Conservation (phyloP, 2,113 vertebrate species). For the Abramis brama region DNA sequence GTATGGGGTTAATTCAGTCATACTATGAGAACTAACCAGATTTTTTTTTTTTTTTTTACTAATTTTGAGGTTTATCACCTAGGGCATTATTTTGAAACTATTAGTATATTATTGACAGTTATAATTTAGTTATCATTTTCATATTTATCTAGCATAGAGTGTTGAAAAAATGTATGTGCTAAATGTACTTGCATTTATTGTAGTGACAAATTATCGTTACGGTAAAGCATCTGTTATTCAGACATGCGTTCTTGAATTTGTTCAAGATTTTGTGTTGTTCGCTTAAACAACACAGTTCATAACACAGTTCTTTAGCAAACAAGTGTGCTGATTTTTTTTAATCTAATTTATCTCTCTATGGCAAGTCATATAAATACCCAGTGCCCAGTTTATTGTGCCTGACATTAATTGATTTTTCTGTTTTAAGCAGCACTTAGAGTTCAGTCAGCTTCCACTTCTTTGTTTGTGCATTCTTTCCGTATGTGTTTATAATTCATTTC, state of each 20-base stretch:
- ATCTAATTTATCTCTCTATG: not conserved
- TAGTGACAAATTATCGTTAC: not conserved
- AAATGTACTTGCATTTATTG: not conserved
- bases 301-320: not conserved
- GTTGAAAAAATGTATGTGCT: not conserved
- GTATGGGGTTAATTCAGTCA: constrained; percentile 36
- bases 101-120: not conserved
- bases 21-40: not conserved
- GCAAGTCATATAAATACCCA: not conserved
- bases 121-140: not conserved
- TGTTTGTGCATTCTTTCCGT: not conserved
- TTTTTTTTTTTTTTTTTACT: too few species aligned
- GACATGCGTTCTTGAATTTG: not conserved
- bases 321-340: not conserved
- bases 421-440: constrained; percentile 26
- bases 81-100: not conserved
- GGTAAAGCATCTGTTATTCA: not conserved
- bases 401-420: constrained; percentile 50
- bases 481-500: constrained; percentile 52
- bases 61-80: not conserved
- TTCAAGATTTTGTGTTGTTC: not conserved
- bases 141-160: not conserved
- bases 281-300: not conserved
- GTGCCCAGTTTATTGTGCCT: constrained; percentile 14
- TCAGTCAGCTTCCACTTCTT: not conserved